Base-by-base conservation (phyloP, 2,113 vertebrate species). In the Odontesthes bonariensis region DNA sequence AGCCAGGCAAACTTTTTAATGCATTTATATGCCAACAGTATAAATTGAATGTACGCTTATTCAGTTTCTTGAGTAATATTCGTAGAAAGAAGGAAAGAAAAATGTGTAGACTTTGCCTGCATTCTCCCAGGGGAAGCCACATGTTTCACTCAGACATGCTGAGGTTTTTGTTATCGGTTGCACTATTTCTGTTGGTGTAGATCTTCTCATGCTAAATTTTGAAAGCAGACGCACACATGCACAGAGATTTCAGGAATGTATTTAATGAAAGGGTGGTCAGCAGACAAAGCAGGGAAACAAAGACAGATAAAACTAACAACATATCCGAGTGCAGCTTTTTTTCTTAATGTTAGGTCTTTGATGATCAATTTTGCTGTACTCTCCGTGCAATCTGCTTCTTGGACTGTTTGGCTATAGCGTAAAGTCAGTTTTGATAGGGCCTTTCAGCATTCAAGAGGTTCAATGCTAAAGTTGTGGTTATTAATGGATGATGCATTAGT, bases 231-330 rank as follows among this genome's bases (percentile, higher is more conserved):
- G 3, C 27, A 27, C 27, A 27, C 27, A 27, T 27, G 27, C 53
- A 69, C 40, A 73, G 71, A 73, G 35, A 59, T 31, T 62, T 86
- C 47, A 70, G 87, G 89, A 90, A 91, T 91, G 89, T 72, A 23
- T 81, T 81, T 87, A 90, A 91, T 92, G 68, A 91, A 59, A 40
- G 85, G 82, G 64, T 85, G 84, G 54, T 75, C 73, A 75, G 49
- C 54, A 67, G 72, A 71, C 59, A 69, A 58, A 81, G 72, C 69
- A 77, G 72, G 71, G 74, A 31, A 61, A 73, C 81, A 69, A 27
- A 19, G 53, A 70, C 22, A 87, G 33, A 51, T n/a, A 14, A 65
- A 73, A 56, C 40, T 62, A 64, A 14, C 46, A 33, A 47, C 6
- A 6, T 69, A n/a, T 80, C 73, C 69, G 52, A 62, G 32, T 31